Evolutionary conservation across 2,113 vertebrate genomes (phyloP).

Genomic region (Scopus umbretta): DNA sequence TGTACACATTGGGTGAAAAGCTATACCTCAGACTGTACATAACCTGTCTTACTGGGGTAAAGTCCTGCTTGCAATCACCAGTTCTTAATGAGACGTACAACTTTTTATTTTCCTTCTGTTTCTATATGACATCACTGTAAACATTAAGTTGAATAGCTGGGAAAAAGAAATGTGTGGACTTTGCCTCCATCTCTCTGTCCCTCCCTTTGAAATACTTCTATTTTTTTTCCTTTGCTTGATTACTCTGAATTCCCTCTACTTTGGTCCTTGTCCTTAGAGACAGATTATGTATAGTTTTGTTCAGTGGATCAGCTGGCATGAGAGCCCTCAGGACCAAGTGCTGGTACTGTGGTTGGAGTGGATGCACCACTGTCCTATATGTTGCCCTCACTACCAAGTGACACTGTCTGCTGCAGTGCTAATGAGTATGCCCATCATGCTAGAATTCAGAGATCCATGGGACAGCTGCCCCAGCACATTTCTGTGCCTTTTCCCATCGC

Average conservation of each 20-base stretch:
- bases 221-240: not conserved
- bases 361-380: not conserved
- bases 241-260: not conserved
- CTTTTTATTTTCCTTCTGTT: not conserved
- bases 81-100: not conserved
- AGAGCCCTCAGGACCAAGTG: not conserved
- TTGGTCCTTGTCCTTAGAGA: not conserved
- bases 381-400: not conserved
- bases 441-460: not conserved
- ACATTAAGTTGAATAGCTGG: not conserved
- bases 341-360: not conserved
- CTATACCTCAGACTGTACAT: not conserved
- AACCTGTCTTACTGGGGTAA: not conserved
- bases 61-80: not conserved
- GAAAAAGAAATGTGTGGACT: not conserved
- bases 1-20: not conserved
- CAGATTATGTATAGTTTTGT: not conserved
- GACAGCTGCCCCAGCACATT: not conserved
- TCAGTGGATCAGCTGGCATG: not conserved
- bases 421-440: not conserved
- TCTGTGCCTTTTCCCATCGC: not conserved
- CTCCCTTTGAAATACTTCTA: accelerated
- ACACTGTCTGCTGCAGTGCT: not conserved
- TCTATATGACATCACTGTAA: not conserved
- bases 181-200: not conserved